Conservation (phyloP, 1,140 invertebrate genomes). For the Andricus grossulariae region DNA sequence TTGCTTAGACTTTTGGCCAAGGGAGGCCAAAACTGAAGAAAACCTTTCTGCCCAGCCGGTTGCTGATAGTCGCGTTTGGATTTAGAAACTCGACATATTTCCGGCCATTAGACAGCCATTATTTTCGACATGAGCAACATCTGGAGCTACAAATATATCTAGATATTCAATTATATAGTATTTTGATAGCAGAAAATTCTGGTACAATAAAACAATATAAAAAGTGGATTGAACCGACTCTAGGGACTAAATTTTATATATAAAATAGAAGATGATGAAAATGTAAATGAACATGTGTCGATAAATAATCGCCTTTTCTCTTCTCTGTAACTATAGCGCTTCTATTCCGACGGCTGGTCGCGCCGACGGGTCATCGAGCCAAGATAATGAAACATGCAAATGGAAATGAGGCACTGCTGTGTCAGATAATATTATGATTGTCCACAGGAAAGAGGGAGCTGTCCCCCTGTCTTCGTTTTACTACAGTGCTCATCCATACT, state of each 20-base stretch:
- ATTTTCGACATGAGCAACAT: no score
- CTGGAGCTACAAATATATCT: no score
- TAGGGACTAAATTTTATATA: background rate
- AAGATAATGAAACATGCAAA: slow-evolving; percentile 65
- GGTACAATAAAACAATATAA: background rate
- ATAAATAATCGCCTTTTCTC: background rate
- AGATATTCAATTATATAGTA: no score
- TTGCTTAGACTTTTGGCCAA: no score
- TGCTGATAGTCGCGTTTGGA: no score
- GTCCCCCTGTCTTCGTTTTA: background rate
- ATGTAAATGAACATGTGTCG: background rate
- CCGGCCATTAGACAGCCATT: no score
- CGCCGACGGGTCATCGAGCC: slow-evolving; percentile 55
- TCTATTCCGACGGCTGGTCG: slow-evolving; percentile 21
- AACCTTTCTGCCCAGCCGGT: no score
- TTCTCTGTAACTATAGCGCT: background rate
- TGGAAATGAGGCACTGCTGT: slow-evolving; percentile 63
- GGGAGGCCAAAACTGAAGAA: no score
- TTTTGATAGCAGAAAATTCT: no score
- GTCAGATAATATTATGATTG: slow-evolving; percentile 66
- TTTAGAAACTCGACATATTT: no score
- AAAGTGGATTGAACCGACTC: background rate
- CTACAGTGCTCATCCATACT: background rate
- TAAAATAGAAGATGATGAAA: background rate
- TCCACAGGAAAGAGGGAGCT: slow-evolving; percentile 57